Evolutionary conservation across 2,113 vertebrate genomes (phyloP).

Genomic region (Lucifuga dentata): DNA sequence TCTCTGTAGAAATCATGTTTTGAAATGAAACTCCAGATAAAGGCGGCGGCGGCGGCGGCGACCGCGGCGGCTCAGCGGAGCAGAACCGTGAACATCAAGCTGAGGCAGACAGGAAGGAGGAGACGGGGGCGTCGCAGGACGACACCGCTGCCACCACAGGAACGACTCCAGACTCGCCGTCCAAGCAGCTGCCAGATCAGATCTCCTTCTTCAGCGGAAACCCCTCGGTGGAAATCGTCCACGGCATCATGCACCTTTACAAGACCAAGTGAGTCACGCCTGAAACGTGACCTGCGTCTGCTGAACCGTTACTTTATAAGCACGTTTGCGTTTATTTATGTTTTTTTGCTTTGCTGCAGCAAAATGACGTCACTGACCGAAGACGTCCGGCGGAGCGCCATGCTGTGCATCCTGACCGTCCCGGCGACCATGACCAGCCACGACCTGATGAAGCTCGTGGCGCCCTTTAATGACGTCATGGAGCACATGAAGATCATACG

Average conservation of each 20-base stretch:
- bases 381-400: slow-evolving; percentile 91
- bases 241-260: slow-evolving; percentile 99
- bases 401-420: slow-evolving; percentile 97
- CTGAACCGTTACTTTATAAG: too few species aligned
- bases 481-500: slow-evolving; percentile 99
- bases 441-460: slow-evolving; percentile 99
- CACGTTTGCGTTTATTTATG: too few species aligned
- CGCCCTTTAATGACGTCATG: slow-evolving; percentile 95
- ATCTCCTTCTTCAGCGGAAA: slow-evolving; percentile 99
- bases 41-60: slow-evolving; percentile 55
- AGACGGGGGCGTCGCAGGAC: slow-evolving; percentile 34
- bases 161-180: slow-evolving; percentile 87
- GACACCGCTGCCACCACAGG: slow-evolving; percentile 15
- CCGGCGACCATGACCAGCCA: slow-evolving; percentile 98
- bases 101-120: slow-evolving; percentile 55
- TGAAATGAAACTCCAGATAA: slow-evolving; percentile 28
- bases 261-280: slow-evolving; percentile 92
- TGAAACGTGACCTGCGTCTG: background rate
- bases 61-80: slow-evolving; percentile 26
- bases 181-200: slow-evolving; percentile 96
- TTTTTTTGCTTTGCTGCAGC: slow-evolving; percentile 71
- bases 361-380: slow-evolving; percentile 98
- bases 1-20: too few species aligned
- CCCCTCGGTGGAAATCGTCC: slow-evolving; percentile 95
- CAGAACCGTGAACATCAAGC: slow-evolving; percentile 8